Percentiles rank a stretch among this genome's conserved stretches.
Conservation (phyloP, 2,113 vertebrate genomes). For the Chroicocephalus ridibundus region DNA sequence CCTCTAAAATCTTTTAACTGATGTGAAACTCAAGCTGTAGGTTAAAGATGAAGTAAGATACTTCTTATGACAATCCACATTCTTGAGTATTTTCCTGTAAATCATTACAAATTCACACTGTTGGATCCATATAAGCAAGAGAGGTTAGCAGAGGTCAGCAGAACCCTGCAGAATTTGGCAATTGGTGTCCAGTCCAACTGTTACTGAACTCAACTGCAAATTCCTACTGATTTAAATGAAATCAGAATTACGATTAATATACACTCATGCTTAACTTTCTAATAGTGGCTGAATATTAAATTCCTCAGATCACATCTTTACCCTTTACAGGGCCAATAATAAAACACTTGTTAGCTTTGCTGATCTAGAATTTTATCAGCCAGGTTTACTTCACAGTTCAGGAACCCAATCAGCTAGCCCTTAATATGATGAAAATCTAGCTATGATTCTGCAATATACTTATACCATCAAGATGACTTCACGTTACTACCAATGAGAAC, state of each 20-base stretch:
- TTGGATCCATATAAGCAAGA: neutral
- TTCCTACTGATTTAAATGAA: neutral
- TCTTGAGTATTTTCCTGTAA: neutral
- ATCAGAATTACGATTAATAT: neutral
- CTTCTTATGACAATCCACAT: neutral
- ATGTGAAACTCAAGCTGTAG: neutral
- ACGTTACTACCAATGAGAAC: neutral
- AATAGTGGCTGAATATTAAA: neutral
- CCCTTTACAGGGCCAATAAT: neutral
- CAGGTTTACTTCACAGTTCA: neutral
- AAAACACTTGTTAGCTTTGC: neutral
- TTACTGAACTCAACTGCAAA: neutral
- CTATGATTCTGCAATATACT: neutral
- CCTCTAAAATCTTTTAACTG: neutral
- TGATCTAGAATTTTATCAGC: neutral
- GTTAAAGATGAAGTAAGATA: neutral
- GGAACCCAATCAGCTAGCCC: neutral
- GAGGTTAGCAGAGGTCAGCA: neutral
- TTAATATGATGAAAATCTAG: neutral
- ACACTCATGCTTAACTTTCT: neutral
- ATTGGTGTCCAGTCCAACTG: neutral
- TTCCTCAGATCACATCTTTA: neutral
- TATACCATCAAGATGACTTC: neutral
- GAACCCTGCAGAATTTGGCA: neutral
- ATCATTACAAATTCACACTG: neutral